Conservation (phyloP, 1,140 invertebrate genomes). For the Lasioglossum baleicum region DNA sequence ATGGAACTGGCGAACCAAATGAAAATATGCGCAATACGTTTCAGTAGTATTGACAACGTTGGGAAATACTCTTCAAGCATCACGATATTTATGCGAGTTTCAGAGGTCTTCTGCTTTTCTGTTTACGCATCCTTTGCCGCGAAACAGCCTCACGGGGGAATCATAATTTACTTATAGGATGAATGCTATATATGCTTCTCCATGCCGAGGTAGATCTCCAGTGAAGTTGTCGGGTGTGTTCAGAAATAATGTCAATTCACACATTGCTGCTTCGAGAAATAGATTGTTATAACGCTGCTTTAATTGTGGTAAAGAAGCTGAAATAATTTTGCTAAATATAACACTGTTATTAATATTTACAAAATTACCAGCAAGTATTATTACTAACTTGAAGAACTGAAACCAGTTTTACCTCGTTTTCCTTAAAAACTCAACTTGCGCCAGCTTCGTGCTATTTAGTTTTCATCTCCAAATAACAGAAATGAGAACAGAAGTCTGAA, state of each 20-base stretch:
- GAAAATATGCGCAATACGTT: no score
- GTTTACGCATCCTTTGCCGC: constrained; percentile 23
- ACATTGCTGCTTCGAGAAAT: constrained; percentile 12
- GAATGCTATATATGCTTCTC: constrained; percentile 26
- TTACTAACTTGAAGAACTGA: no score
- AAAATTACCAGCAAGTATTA: no score
- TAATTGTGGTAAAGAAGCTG: no score
- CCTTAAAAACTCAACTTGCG: no score
- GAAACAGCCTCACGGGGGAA: constrained; percentile 1
- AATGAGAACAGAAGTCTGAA: no score
- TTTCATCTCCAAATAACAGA: no score
- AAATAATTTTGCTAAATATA: no score
- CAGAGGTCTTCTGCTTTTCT: constrained; percentile 5
- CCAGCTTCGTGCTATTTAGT: no score
- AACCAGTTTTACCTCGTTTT: no score
- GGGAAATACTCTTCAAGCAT: not conserved
- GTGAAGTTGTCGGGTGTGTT: not conserved
- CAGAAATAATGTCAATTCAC: constrained; percentile 2
- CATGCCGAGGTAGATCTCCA: constrained; percentile 18
- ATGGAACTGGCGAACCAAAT: not conserved
- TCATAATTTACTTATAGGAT: constrained; percentile 53
- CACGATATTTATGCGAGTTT: constrained; percentile 24
- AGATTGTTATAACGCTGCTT: no score
- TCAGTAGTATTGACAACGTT: not conserved
- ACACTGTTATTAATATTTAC: no score